A percentile compares a stretch with the other conserved stretches of the same genome.
Evolutionary conservation across 2,797 vertebrate species (phyloP).

Genomic region (Gastrophryne carolinensis): DNA sequence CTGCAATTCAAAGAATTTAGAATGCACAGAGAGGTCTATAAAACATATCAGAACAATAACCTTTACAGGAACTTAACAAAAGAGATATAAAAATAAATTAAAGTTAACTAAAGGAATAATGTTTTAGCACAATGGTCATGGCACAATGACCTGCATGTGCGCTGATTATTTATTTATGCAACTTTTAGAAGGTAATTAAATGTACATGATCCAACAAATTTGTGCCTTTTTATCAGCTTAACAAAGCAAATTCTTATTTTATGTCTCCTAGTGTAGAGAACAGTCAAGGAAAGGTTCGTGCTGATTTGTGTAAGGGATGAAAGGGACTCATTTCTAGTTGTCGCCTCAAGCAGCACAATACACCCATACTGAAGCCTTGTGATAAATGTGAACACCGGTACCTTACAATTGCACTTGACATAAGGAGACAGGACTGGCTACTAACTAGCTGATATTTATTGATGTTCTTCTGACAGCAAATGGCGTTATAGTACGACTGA

Average conservation of each 20-base stretch:
- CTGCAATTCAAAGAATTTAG: too few species aligned
- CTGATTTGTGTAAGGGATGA: neutral
- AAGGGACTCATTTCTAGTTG: neutral
- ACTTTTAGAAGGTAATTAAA: too few species aligned
- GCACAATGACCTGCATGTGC: too few species aligned
- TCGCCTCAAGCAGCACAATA: neutral
- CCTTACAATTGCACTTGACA: neutral
- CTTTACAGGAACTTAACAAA: too few species aligned
- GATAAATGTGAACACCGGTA: conserved; percentile 11
- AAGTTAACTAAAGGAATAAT: too few species aligned
- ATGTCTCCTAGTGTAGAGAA: neutral
- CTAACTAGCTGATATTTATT: conserved; percentile 15
- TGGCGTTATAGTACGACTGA: neutral
- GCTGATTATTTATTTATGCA: too few species aligned
- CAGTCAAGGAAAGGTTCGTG: neutral
- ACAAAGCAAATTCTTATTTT: neutral
- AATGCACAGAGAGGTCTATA: too few species aligned
- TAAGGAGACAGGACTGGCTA: neutral
- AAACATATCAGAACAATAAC: too few species aligned
- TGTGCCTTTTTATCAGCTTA: neutral
- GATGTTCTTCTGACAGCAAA: neutral
- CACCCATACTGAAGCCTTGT: neutral
- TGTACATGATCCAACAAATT: neutral
- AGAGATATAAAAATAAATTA: too few species aligned
- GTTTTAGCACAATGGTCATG: too few species aligned